Evolutionary conservation across 2,797 vertebrate genomes (phyloP).

Genomic region (Macroramphosus scolopax): DNA sequence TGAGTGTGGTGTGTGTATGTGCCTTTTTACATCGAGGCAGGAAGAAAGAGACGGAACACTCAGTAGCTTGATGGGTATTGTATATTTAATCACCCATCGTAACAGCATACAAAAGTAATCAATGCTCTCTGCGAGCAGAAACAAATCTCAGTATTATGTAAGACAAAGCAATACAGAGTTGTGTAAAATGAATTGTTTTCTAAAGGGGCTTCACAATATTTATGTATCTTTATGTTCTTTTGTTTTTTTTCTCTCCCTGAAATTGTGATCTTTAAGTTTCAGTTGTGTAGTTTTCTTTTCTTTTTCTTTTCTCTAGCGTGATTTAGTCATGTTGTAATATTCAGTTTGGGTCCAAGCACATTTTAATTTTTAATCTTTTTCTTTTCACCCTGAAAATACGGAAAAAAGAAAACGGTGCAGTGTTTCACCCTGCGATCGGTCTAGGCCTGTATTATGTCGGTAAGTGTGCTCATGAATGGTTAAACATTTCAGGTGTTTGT

Average conservation of each 20-base stretch:
- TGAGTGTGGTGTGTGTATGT: slow-evolving; percentile 31
- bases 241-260: slow-evolving; percentile 32
- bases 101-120: slow-evolving; percentile 42
- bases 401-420: slow-evolving; percentile 34
- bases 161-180: slow-evolving; percentile 77
- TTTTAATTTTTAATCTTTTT: slow-evolving; percentile 58
- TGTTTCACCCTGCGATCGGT: slow-evolving; percentile 42
- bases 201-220: slow-evolving; percentile 67
- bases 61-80: slow-evolving; percentile 39
- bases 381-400: slow-evolving; percentile 11
- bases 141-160: slow-evolving; percentile 78
- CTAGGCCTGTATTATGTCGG: slow-evolving; percentile 29
- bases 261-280: slow-evolving; percentile 39
- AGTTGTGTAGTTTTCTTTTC: slow-evolving; percentile 36
- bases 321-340: slow-evolving; percentile 29
- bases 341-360: slow-evolving; percentile 43
- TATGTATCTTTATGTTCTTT: slow-evolving; percentile 56
- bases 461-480: slow-evolving; percentile 40
- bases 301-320: slow-evolving; percentile 34
- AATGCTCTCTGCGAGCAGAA: slow-evolving; percentile 48
- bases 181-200: slow-evolving; percentile 67
- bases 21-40: slow-evolving; percentile 59
- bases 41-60: slow-evolving; percentile 10
- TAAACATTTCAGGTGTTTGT: slow-evolving; percentile 27
- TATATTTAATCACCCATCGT: slow-evolving; percentile 26